A percentile compares a stretch with the other conserved stretches of the same genome.
Conservation (phyloP, 2,888 invertebrate genomes). For the Malthinus seriepunctatus region DNA sequence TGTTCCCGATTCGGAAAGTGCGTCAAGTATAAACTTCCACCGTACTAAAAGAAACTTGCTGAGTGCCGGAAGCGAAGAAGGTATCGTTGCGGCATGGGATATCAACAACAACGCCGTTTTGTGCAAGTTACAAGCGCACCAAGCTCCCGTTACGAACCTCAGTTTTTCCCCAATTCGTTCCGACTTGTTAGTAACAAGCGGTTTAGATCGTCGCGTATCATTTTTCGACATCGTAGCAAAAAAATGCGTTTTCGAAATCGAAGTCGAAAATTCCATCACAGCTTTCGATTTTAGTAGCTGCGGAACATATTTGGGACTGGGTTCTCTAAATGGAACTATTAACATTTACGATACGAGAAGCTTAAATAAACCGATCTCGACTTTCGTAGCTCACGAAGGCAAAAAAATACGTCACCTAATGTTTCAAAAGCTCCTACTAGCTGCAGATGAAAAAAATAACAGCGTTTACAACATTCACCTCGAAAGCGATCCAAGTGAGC, state of each 20-base stretch:
- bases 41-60: slow-evolving; percentile 45
- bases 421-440: slow-evolving; percentile 49
- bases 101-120: slow-evolving; percentile 44
- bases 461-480: not conserved
- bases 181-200: slow-evolving; percentile 61
- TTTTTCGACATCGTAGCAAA: slow-evolving; percentile 59
- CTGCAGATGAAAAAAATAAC: not conserved
- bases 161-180: slow-evolving; percentile 60
- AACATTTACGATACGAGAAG: slow-evolving; percentile 62
- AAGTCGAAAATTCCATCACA: slow-evolving; percentile 46
- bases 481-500: not conserved
- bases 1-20: slow-evolving; percentile 46
- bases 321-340: slow-evolving; percentile 60
- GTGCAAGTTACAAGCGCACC: slow-evolving; percentile 53
- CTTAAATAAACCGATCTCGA: slow-evolving; percentile 55
- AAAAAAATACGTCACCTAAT: slow-evolving; percentile 55
- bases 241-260: slow-evolving; percentile 45
- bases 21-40: slow-evolving; percentile 44
- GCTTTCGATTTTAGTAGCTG: slow-evolving; percentile 49
- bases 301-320: slow-evolving; percentile 59
- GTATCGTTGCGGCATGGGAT: slow-evolving; percentile 51
- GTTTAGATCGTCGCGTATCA: slow-evolving; percentile 61
- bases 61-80: slow-evolving; percentile 49
- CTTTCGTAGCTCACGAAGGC: slow-evolving; percentile 58
- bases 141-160: slow-evolving; percentile 62